These are phyloP conservation scores for Congeria kusceri DNA, from an alignment of 2,888 invertebrate genomes.

Conservation along the genomic window DNA sequence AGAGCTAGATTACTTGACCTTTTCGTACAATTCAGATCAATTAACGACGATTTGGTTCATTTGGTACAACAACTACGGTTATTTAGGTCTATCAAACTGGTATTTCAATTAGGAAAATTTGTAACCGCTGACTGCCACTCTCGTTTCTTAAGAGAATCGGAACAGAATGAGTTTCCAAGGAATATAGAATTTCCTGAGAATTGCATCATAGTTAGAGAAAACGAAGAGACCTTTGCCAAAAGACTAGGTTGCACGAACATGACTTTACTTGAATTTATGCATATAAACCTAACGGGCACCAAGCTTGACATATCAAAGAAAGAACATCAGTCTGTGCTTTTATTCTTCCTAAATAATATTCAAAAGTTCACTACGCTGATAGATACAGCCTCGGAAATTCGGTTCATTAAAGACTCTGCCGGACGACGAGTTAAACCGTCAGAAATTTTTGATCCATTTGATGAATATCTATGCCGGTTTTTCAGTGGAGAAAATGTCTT, in stretches of 20 bases:
- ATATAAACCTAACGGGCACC: neutral
- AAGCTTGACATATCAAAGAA: neutral
- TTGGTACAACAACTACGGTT: too few species aligned
- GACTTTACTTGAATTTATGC: conserved; percentile 1
- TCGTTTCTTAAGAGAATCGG: neutral
- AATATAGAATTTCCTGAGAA: neutral
- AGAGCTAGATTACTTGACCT: too few species aligned
- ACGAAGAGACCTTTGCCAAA: neutral
- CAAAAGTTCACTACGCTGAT: neutral
- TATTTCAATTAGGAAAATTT: too few species aligned
- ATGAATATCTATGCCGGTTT: neutral
- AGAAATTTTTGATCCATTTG: conserved; percentile 47
- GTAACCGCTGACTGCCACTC: too few species aligned
- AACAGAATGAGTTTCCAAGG: neutral
- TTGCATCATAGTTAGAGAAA: neutral
- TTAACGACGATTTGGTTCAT: too few species aligned
- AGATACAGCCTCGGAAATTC: conserved; percentile 16
- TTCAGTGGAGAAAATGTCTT: neutral
- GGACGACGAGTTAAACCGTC: conserved; percentile 26
- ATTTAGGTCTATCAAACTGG: too few species aligned
- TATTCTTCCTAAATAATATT: neutral
- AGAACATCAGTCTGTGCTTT: neutral
- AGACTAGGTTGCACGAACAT: neutral
- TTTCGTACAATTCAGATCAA: too few species aligned
- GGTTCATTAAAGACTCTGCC: conserved; percentile 29